A percentile compares a stretch with the other conserved stretches of the same genome.
Conservation (phyloP, 2,797 vertebrate species). For the Gephyroberyx darwinii region DNA sequence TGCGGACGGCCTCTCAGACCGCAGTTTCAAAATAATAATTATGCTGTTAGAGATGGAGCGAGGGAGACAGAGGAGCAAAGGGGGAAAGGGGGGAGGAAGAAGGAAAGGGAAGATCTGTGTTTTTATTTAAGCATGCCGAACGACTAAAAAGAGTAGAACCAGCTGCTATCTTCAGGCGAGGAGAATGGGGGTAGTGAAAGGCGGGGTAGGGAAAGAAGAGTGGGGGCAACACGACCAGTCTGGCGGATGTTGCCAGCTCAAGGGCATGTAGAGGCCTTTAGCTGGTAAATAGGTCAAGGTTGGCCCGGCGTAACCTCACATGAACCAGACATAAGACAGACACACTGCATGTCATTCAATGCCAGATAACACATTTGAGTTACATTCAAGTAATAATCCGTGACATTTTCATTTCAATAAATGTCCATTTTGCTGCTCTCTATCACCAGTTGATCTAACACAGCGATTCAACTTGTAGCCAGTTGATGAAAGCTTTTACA, state of each 20-base stretch:
- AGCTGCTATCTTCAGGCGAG: constrained; percentile 72
- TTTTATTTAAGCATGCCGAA: constrained; percentile 73
- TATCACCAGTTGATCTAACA: too few species aligned
- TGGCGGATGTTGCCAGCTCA: constrained; percentile 44
- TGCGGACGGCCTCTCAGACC: constrained; percentile 66
- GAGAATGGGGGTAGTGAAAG: constrained; percentile 21
- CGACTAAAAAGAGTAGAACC: constrained; percentile 75
- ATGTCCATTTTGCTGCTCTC: too few species aligned
- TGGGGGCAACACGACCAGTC: constrained; percentile 26
- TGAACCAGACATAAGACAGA: constrained; percentile 48
- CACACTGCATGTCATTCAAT: too few species aligned
- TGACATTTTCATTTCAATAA: too few species aligned
- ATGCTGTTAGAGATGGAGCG: constrained; percentile 63
- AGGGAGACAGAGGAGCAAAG: constrained; percentile 54
- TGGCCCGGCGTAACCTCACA: constrained; percentile 56
- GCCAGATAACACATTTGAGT: too few species aligned
- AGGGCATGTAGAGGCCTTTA: constrained; percentile 46
- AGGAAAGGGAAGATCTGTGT: constrained; percentile 66
- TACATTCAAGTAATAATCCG: too few species aligned
- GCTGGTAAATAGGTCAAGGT: constrained; percentile 59
- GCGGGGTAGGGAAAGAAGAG: constrained; percentile 29
- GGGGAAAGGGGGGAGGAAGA: constrained; percentile 55
- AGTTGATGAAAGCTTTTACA: too few species aligned
- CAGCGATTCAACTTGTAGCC: too few species aligned
- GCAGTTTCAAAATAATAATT: constrained; percentile 81